These are phyloP conservation scores for Macquaria ambigua DNA, from an alignment of 2,113 vertebrate genomes.

Conservation along the genomic window DNA sequence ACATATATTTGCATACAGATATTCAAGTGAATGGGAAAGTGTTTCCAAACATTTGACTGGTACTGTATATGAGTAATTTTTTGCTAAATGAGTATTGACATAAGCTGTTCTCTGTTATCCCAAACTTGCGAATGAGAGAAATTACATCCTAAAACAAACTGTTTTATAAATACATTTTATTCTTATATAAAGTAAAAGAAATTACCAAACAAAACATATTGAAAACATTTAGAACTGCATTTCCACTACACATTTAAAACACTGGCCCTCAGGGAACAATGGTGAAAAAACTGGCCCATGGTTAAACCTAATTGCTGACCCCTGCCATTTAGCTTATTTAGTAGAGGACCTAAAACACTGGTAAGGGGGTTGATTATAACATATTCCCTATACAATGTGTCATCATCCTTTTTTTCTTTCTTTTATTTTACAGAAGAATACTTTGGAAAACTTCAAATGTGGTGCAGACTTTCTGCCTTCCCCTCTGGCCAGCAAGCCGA, in stretches of 20 bases:
- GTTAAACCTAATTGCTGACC: background rate
- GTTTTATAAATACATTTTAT: background rate
- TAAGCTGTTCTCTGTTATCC: background rate
- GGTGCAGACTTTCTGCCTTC: conserved; percentile 94
- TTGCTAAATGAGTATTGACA: background rate
- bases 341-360: background rate
- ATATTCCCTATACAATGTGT: background rate
- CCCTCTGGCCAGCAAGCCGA: conserved; percentile 89
- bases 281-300: background rate
- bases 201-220: background rate
- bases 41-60: too few relatives aligned
- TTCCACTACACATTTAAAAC: background rate
- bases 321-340: background rate
- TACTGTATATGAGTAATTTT: background rate
- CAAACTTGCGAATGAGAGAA: background rate
- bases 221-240: background rate
- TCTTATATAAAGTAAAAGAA: background rate
- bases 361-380: background rate
- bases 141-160: background rate
- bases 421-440: conserved; percentile 62
- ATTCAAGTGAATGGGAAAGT: too few relatives aligned
- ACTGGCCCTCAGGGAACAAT: background rate
- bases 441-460: conserved; percentile 83
- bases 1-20: background rate
- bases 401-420: background rate